Base-by-base conservation (phyloP, 2,888 invertebrate genomes). In the Aproaerema taeniolella region DNA sequence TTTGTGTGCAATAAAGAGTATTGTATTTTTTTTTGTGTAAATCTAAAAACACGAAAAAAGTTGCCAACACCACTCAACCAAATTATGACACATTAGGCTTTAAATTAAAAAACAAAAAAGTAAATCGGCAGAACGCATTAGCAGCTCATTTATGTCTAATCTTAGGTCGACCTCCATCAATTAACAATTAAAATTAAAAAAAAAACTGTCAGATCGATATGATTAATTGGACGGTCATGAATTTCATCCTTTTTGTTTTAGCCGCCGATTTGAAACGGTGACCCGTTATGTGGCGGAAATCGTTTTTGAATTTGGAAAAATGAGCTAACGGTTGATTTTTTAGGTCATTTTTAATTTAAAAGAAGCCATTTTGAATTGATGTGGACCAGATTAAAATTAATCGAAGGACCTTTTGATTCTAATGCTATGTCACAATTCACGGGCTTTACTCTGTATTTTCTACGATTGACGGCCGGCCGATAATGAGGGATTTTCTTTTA, bases 121-220 rank as follows among this genome's bases (percentile, higher is more conserved):
- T 50, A 53, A 68, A 66, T 52, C 43, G 43, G 56, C 62, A 47
- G 52, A 65, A 65, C 66, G 61, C 67, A 77, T 81, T 78, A 78
- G 60, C 73, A 66, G 70, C 61, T 75, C 64, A 76, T 77, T 70
- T 68, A 62, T 61, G 58, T 53, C 56, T 67, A 63, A 81, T 80
- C n/a, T n/a, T n/a, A n/a, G n/a, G n/a, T 72, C 63, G 67, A 58
- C 52, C 46, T 52, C 52, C 61, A 65, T 72, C 64, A 67, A 81
- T 79, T 76, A 77, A 76, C 56, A 65, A 71, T n/a, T n/a, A n/a
- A 70, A 67, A 66, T 20, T 6, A 31, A 10, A 31, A 31, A 31
- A 26, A 26, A 26, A 26, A 26, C 26, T 26, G 26, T 26, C 26
- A 26, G 10, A 8, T 26, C 2, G 9, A 26, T n/a, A 26, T 26